A percentile compares a stretch with the other conserved stretches of the same genome.
Evolutionary conservation across 2,113 vertebrate genomes (phyloP).

Genomic region (Panurus biarmicus): DNA sequence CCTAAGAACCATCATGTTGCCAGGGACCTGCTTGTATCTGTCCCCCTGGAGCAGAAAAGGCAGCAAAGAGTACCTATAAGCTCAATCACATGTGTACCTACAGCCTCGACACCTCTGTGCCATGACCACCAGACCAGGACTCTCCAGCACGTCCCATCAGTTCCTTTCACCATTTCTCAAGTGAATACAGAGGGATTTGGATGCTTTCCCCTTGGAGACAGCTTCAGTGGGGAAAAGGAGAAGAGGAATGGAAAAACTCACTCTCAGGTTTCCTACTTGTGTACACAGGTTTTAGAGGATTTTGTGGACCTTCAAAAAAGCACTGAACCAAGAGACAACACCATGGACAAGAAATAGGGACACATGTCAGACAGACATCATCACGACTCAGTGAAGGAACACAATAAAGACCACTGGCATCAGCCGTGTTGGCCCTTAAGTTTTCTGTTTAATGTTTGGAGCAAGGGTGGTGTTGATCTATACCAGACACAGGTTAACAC

Average conservation of each 20-base stretch:
- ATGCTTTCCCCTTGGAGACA: background rate
- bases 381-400: background rate
- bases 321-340: background rate
- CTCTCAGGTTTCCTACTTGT: background rate
- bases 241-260: background rate
- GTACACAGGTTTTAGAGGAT: background rate
- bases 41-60: background rate
- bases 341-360: background rate
- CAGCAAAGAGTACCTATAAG: background rate
- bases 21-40: background rate
- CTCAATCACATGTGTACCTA: fast-evolving
- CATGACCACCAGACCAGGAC: background rate
- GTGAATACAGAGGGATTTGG: background rate
- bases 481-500: background rate
- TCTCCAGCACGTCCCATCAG: background rate
- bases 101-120: background rate
- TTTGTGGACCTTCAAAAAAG: background rate
- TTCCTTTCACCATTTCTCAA: background rate
- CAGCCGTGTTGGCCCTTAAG: background rate
- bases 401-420: background rate
- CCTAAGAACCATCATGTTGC: background rate
- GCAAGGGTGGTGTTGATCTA: background rate
- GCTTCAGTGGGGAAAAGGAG: background rate
- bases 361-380: background rate
- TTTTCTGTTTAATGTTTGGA: background rate